phyloP scores from a whole-genome alignment of 2,888 invertebrate genomes.

The Apeira syringaria region DNA sequence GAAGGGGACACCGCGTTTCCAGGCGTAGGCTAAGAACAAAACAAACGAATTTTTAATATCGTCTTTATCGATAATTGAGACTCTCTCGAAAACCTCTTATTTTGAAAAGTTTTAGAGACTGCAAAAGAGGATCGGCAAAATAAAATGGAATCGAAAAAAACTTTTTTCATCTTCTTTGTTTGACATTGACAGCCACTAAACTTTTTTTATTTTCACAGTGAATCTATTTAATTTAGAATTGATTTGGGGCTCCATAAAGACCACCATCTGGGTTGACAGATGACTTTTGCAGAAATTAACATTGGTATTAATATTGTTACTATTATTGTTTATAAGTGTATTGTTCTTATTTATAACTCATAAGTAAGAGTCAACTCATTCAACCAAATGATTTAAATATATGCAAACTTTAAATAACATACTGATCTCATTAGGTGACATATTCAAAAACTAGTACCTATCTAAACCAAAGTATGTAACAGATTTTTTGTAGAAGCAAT shows the following conservation, averaged over 20 bases:
- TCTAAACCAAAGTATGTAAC: too few species aligned
- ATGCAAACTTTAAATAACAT: too few species aligned
- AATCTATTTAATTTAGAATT: constrained; percentile 80
- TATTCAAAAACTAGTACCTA: too few species aligned
- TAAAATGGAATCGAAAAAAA: constrained; percentile 80
- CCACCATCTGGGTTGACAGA: constrained; percentile 61
- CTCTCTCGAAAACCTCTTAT: constrained; percentile 81
- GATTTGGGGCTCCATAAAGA: constrained; percentile 68
- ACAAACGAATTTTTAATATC: constrained; percentile 84
- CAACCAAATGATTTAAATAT: too few species aligned
- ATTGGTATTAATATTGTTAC: too few species aligned
- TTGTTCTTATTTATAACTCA: too few species aligned
- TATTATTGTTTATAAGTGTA: too few species aligned
- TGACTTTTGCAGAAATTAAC: constrained; percentile 63
- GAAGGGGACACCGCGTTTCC: constrained; percentile 71
- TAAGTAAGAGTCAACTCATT: too few species aligned
- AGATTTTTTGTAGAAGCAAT: too few species aligned
- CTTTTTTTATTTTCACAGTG: constrained; percentile 75
- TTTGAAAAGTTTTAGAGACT: constrained; percentile 81
- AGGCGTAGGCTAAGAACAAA: constrained; percentile 78
- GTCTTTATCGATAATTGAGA: constrained; percentile 84
- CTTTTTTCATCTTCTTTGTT: constrained; percentile 84
- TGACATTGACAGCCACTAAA: constrained; percentile 82
- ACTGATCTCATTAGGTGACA: too few species aligned
- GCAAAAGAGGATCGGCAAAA: constrained; percentile 78